Evolutionary conservation across 2,888 invertebrate genomes (phyloP), one percentile per base, ranked within the genome.

Genomic region (Macrosoma leucophasiata): DNA sequence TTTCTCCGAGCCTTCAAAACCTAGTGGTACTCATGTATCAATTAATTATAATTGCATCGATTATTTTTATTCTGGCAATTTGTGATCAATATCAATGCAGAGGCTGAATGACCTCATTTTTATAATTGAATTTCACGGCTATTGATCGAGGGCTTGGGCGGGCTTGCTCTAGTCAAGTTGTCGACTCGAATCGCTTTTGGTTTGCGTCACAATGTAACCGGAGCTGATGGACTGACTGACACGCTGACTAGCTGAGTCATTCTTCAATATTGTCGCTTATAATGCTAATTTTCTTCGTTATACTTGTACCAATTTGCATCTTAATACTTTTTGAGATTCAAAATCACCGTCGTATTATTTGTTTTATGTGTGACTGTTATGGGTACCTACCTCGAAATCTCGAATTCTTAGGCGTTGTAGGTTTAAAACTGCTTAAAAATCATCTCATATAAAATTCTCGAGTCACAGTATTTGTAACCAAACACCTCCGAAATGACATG

Each of bases 271-370:
- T 78, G 79, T 77, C 79, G 76, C 64, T 75, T 65, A 60, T 63
- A 66, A 82, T 82, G 82, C 74, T 66, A 82, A 82, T 81, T 73
- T 73, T 74, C 67, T n/a, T 74, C 58, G 73, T 68, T 73, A 75
- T 71, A 72, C 77, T 66, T 74, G 77, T 77, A 74, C 62, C 75
- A 72, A 82, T 82, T 82, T 79, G 76, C 81, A 82, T 81, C 56
- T 67, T 76, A 82, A 77, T 78, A 62, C 61, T 62, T 66, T 74
- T 62, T 61, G 61, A 65, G 62, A 66, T 65, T n/a, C n/a, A n/a
- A n/a, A 36, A 65, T 58, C 41, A 39, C 50, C 26, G 36, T 22
- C 19, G 13, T 29, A 36, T 29, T 55, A 52, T 54, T 56, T 58
- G 50, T 52, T 50, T 52, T n/a, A n/a, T n/a, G n/a, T n/a, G n/a